Conservation (phyloP, 2,888 invertebrate species). For the Euzetes globulus region DNA sequence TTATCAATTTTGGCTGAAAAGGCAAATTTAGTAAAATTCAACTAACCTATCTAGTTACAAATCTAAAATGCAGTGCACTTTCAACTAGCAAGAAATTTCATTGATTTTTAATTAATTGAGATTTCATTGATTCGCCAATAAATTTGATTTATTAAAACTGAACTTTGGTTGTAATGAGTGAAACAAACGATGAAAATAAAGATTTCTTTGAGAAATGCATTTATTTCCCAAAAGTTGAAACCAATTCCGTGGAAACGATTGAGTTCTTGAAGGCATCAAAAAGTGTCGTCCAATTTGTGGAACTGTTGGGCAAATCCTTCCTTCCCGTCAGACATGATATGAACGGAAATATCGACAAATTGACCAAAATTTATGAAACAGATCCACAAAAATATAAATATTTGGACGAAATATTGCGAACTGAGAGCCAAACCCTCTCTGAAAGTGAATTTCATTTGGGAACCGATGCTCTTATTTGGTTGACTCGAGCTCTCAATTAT, state of each 20-base stretch:
- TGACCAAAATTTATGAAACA: slow-evolving; percentile 43
- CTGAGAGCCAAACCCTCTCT: slow-evolving; percentile 35
- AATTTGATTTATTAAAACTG: too few species aligned
- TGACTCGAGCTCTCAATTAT: slow-evolving; percentile 63
- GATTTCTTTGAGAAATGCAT: slow-evolving; percentile 21
- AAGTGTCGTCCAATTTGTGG: slow-evolving; percentile 50
- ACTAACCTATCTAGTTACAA: too few species aligned
- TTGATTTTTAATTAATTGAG: too few species aligned
- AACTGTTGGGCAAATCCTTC: slow-evolving; percentile 59
- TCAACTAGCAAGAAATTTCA: too few species aligned
- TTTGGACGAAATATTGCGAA: slow-evolving; percentile 59
- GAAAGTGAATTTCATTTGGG: slow-evolving; percentile 51
- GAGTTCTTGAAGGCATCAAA: slow-evolving; percentile 58
- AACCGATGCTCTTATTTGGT: slow-evolving; percentile 63
- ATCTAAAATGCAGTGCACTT: too few species aligned
- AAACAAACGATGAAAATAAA: background rate
- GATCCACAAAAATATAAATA: slow-evolving; percentile 51
- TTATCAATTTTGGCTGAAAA: background rate
- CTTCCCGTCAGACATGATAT: slow-evolving; percentile 67
- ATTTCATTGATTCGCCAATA: too few species aligned
- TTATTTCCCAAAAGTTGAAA: slow-evolving; percentile 53
- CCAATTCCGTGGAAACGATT: slow-evolving; percentile 56
- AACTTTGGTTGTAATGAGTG: too few species aligned
- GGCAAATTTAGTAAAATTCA: too few species aligned
- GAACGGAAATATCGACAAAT: slow-evolving; percentile 61